Evolutionary conservation across 1,140 invertebrate genomes (phyloP), one percentile per base, ranked within the genome.

Genomic region (Trissolcus basalis): DNA sequence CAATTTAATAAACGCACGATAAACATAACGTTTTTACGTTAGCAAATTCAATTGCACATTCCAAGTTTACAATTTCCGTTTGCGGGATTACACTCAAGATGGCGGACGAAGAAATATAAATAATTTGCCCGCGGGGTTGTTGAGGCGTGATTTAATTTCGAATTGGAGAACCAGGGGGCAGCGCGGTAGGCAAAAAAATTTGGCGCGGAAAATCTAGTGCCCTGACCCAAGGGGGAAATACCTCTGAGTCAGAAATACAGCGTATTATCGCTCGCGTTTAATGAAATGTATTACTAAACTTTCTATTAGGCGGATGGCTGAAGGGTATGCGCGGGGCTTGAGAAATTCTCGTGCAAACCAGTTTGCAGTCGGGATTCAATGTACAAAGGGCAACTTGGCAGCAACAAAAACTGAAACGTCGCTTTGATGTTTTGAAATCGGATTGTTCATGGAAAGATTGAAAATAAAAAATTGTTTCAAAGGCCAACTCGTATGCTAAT

Each of bases 271-370:
- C 47, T 71, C 63, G 74, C 19, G 13, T 72, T 77, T 77, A 77
- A 77, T 77, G 51, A 77, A 77, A 73, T 65, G 75, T 69, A 69
- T 77, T 63, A 60, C 75, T 73, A 77, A 77, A 77, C 75, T 78
- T 77, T 77, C 75, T 73, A 72, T 78, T 78, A 73, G 63, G 55
- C 50, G 65, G 55, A 78, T 73, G 56, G 69, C 75, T 73, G 65
- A 78, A 73, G 75, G 75, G 75, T 68, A 72, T 63, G 55, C 64
- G 59, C 64, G 69, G 47, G 41, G 64, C 69, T 78, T 69, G 60
- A 78, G 75, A 78, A 78, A 64, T 78, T 69, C 65, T 73, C 53
- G 69, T 51, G 56, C 75, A 73, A 77, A 78, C 75, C 75, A 73
- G 75, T 78, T 78, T 78, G 6, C 54, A 55, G 69, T 45, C 69